Base-by-base conservation (phyloP, 2,797 vertebrate genomes). In the Pantherophis alleghaniensis region DNA sequence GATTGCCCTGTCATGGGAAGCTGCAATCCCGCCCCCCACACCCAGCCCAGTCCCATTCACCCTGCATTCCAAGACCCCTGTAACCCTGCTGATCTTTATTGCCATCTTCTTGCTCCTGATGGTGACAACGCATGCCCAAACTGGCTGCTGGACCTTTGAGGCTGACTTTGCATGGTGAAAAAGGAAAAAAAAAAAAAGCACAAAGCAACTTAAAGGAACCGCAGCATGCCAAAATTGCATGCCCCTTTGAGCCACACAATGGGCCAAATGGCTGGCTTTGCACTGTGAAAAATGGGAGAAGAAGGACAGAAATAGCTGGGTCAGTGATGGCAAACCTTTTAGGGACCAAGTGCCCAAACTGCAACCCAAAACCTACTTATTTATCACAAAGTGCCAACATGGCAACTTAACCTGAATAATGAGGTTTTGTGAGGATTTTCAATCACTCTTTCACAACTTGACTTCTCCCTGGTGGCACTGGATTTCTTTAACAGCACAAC, bases 71-170 rank as follows among this genome's bases (percentile, higher is more conserved):
- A 69, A 69, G 63, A 7, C 28, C 66, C n/a, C n/a, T 69, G n/a
- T 14, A n/a, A 69, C n/a, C 2, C 66, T 69, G 66, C n/a, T 69
- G 66, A 16, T 2, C 66, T 69, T 69, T 14, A 32, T 3, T 69
- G 66, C n/a, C 66, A 69, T 32, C n/a, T 69, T 69, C 66, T 32
- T 69, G n/a, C 28, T 69, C 63, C n/a, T 69, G 28, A 69, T 18
- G n/a, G n/a, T n/a, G 14, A 32, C 28, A 69, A 3, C 0, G 2
- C 2, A 2, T 32, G 5, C 66, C 66, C 66, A 69, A 2, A 6
- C 66, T 69, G 66, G 66, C n/a, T 69, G 66, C n/a, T 69, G n/a
- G 66, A 32, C 5, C n/a, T 69, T 69, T 66, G 63, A 66, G 5
- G 1, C 63, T 66, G 5, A 12, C 28, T n/a, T 66, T 69, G n/a